Percentiles rank a stretch among this genome's conserved stretches.
These are phyloP conservation scores for Hedya salicella DNA, from an alignment of 2,888 invertebrate genomes.

Conservation along the genomic window DNA sequence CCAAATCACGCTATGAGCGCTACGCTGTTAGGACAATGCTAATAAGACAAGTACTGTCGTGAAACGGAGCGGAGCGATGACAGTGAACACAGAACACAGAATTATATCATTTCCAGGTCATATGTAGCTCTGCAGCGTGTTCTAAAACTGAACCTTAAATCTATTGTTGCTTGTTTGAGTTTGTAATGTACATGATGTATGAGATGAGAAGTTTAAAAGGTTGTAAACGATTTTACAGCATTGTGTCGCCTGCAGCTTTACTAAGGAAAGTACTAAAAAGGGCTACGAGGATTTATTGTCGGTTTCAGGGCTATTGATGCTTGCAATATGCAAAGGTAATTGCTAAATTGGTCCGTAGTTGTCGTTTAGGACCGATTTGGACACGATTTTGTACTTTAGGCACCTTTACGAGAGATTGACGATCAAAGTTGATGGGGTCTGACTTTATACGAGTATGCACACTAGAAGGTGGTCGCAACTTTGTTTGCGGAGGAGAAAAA, in stretches of 20 bases:
- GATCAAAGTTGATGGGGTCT: background rate
- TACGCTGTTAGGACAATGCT: constrained; percentile 71
- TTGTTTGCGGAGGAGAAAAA: no score
- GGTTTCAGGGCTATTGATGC: constrained; percentile 37
- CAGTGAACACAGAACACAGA: constrained; percentile 59
- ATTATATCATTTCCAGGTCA: background rate
- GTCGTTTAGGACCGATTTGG: constrained; percentile 16
- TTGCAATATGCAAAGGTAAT: constrained; percentile 39
- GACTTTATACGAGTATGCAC: background rate
- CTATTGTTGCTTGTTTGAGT: background rate
- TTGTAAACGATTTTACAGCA: constrained; percentile 51
- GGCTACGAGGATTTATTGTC: constrained; percentile 46
- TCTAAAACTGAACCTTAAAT: background rate
- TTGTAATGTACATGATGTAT: background rate
- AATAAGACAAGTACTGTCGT: constrained; percentile 71
- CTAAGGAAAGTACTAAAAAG: constrained; percentile 44
- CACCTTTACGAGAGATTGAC: constrained; percentile 6
- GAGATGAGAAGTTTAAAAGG: constrained; percentile 7
- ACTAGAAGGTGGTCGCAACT: no score
- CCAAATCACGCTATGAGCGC: constrained; percentile 71
- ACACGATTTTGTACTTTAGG: constrained; percentile 19
- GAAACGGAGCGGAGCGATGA: constrained; percentile 69
- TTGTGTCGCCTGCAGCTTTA: constrained; percentile 35
- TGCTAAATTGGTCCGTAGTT: constrained; percentile 33
- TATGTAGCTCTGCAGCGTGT: background rate